phyloP scores from a whole-genome alignment of 2,888 invertebrate species.

The Amphipyra berbera region DNA sequence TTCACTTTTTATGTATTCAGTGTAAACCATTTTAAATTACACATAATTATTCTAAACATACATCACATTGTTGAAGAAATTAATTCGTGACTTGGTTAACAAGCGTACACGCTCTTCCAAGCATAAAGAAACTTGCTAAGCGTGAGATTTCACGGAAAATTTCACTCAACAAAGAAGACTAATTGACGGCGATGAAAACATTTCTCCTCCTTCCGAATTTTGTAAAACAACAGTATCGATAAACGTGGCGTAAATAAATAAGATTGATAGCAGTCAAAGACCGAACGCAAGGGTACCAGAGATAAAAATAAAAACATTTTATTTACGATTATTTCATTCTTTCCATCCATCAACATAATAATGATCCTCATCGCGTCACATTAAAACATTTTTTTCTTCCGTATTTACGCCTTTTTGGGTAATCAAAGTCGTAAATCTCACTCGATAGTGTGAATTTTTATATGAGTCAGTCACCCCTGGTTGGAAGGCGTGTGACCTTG shows the following conservation, averaged over 20 bases:
- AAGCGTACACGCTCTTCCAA: conserved; percentile 31
- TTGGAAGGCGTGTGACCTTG: conserved; percentile 67
- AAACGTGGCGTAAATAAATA: conserved; percentile 33
- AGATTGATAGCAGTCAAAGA: conserved; percentile 48
- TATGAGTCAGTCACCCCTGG: conserved; percentile 82
- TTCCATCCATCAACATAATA: conserved; percentile 64
- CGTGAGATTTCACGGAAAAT: conserved; percentile 24
- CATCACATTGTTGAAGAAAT: conserved; percentile 25
- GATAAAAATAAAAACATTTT: conserved; percentile 46
- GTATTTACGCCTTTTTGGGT: conserved; percentile 70
- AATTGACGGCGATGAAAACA: conserved; percentile 21
- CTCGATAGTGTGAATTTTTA: conserved; percentile 77
- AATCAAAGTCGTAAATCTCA: conserved; percentile 77
- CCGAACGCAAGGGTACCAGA: conserved; percentile 38
- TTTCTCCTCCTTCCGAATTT: conserved; percentile 27
- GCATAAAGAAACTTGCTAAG: conserved; percentile 28
- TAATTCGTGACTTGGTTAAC: conserved; percentile 42
- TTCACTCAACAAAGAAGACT: conserved; percentile 15
- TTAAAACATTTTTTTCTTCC: conserved; percentile 73
- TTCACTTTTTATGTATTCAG: conserved; percentile 11
- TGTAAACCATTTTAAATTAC: conserved; percentile 17
- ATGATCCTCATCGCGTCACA: conserved; percentile 56
- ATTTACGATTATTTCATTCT: conserved; percentile 52
- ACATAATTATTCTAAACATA: conserved; percentile 20
- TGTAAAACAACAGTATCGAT: conserved; percentile 21